These are phyloP conservation scores for Apamea sordens DNA, from an alignment of 2,888 invertebrate genomes.

Conservation along the genomic window DNA sequence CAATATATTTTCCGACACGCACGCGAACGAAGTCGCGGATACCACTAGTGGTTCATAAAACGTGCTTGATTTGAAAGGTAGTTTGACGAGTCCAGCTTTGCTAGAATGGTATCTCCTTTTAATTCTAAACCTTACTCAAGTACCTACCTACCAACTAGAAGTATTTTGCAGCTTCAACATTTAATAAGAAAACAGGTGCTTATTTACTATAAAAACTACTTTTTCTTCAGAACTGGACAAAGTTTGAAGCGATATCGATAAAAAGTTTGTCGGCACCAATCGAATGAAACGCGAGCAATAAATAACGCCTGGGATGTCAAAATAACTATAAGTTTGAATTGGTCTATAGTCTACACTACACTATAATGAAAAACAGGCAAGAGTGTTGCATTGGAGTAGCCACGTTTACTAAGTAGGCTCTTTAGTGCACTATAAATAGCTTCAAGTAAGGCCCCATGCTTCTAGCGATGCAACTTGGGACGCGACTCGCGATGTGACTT, in stretches of 20 bases:
- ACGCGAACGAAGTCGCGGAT: no score
- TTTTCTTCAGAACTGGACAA: conserved; percentile 25
- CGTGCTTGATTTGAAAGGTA: background rate
- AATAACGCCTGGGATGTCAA: conserved; percentile 25
- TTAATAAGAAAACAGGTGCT: conserved; percentile 45
- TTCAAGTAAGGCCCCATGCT: background rate
- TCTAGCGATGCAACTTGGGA: no score
- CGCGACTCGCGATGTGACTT: no score
- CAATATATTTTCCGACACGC: no score
- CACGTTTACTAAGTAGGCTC: background rate
- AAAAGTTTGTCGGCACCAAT: conserved; percentile 43
- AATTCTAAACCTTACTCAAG: background rate
- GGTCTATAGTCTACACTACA: no score
- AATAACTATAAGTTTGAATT: conserved; percentile 26
- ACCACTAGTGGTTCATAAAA: background rate
- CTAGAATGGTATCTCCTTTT: background rate
- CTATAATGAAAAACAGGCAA: background rate
- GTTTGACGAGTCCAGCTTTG: background rate
- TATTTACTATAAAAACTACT: conserved; percentile 33
- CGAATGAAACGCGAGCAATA: conserved; percentile 22
- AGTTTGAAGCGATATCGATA: conserved; percentile 46
- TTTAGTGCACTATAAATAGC: background rate
- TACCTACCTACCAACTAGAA: background rate
- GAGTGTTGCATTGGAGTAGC: background rate
- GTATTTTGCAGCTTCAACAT: background rate